Evolutionary conservation across 2,797 vertebrate genomes (phyloP).

Genomic region (Pelochelys cantorii): DNA sequence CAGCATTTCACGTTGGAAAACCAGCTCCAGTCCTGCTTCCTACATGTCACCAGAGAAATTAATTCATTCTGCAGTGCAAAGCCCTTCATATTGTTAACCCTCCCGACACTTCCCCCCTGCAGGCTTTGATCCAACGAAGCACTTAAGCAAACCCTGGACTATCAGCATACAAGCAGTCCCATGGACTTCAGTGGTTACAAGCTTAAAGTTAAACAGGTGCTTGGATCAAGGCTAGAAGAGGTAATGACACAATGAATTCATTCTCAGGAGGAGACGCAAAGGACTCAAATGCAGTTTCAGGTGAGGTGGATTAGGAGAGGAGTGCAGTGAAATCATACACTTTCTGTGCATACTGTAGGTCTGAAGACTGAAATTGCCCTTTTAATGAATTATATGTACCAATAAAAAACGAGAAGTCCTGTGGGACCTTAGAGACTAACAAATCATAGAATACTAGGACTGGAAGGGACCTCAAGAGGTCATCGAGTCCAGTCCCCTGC

Average conservation of each 20-base stretch:
- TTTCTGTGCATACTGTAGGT: not conserved
- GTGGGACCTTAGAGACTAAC: no score
- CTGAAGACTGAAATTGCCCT: not conserved
- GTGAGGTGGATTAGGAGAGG: not conserved
- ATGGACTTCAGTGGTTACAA: conserved; percentile 32
- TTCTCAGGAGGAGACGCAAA: conserved; percentile 1
- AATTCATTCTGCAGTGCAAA: conserved; percentile 48
- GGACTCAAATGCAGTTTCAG: conserved; percentile 6
- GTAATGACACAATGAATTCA: not conserved
- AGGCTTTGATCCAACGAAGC: not conserved
- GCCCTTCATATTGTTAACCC: conserved; percentile 47
- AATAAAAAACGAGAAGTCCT: no score
- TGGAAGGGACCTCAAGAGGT: no score
- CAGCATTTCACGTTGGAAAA: conserved; percentile 37
- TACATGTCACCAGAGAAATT: conserved; percentile 38
- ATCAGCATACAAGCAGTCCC: not conserved
- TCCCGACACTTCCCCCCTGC: not conserved
- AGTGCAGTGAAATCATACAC: not conserved
- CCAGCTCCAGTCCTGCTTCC: conserved; percentile 7
- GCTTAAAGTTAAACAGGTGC: conserved; percentile 14
- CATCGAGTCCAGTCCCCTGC: no score
- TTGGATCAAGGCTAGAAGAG: not conserved
- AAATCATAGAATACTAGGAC: no score
- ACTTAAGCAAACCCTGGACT: not conserved
- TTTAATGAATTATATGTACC: no score